Percentiles rank a stretch among this genome's conserved stretches.
Evolutionary conservation across 1,140 invertebrate species (phyloP).

Genomic region (Stegodyphus dumicola): DNA sequence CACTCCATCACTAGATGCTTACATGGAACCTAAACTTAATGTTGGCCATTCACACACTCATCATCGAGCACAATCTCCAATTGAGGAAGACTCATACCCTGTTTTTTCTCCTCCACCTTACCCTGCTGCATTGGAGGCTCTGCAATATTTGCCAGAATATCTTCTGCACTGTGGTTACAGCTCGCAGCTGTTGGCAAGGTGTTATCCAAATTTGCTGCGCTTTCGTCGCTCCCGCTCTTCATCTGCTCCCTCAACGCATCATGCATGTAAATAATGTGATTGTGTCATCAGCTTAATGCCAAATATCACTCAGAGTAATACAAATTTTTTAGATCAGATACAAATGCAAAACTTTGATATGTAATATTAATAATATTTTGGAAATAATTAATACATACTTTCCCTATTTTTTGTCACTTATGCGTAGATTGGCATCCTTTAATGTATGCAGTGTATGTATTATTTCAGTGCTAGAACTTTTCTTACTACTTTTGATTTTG

Average conservation of each 20-base stretch:
- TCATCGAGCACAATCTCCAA: slow-evolving; percentile 61
- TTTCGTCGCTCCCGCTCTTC: slow-evolving; percentile 14
- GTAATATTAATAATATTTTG: no score
- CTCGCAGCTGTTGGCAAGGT: slow-evolving; percentile 60
- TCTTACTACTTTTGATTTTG: no score
- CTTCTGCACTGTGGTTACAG: slow-evolving; percentile 64
- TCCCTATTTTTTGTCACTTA: no score
- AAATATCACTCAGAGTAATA: slow-evolving; percentile 12
- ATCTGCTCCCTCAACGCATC: slow-evolving; percentile 73
- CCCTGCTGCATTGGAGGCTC: slow-evolving; percentile 23
- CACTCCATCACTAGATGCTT: slow-evolving; percentile 85
- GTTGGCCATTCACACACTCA: slow-evolving; percentile 47
- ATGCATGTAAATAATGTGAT: slow-evolving; percentile 79
- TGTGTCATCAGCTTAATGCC: background rate
- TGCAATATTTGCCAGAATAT: slow-evolving; percentile 40
- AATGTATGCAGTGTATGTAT: no score
- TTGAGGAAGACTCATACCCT: slow-evolving; percentile 81
- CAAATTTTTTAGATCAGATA: no score
- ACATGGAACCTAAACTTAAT: slow-evolving; percentile 78
- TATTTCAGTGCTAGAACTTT: no score
- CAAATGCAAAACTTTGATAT: no score
- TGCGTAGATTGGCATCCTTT: no score
- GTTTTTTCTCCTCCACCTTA: slow-evolving; percentile 85
- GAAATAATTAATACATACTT: no score
- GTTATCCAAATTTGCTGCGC: slow-evolving; percentile 17